Percentiles rank a stretch among this genome's conserved stretches.
These are phyloP conservation scores for Eulimnadia texana DNA, from an alignment of 1,140 invertebrate species.

Conservation along the genomic window DNA sequence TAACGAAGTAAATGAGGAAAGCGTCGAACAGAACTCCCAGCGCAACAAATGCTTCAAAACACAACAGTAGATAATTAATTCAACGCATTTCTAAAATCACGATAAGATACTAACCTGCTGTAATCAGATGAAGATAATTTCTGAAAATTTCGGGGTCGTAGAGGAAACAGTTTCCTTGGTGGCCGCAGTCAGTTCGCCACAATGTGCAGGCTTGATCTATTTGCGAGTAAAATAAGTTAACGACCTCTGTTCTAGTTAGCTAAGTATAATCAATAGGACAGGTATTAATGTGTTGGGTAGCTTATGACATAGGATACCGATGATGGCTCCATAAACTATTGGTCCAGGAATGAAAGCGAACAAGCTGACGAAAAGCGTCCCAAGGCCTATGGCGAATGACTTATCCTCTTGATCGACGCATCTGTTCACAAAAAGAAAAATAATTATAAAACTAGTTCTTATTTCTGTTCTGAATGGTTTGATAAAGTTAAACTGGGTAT, in stretches of 20 bases:
- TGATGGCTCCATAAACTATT: conserved; percentile 23
- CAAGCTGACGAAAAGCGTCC: conserved; percentile 21
- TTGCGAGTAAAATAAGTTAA: neutral
- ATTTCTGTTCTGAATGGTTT: too few species aligned
- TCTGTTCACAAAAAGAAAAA: conserved; percentile 10
- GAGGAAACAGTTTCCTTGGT: conserved; percentile 13
- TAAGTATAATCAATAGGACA: too few species aligned
- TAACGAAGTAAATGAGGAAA: conserved; percentile 9
- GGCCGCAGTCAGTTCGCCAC: conserved; percentile 14
- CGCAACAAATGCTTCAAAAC: conserved; percentile 1
- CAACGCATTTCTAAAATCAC: neutral
- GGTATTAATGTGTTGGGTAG: neutral
- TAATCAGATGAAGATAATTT: conserved; percentile 10
- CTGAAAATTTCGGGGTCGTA: conserved; percentile 15
- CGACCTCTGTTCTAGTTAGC: too few species aligned
- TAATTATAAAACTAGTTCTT: neutral
- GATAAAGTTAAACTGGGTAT: neutral
- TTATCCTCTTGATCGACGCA: conserved; percentile 21
- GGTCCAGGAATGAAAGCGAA: conserved; percentile 24
- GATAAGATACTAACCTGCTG: conserved; percentile 6
- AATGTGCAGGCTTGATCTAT: conserved; percentile 16
- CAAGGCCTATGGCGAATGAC: conserved; percentile 20
- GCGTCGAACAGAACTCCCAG: conserved; percentile 11
- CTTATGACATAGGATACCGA: conserved; percentile 14
- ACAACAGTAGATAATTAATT: neutral